Evolutionary conservation across 1,140 invertebrate species (phyloP).

Genomic region (Apis cerana): DNA sequence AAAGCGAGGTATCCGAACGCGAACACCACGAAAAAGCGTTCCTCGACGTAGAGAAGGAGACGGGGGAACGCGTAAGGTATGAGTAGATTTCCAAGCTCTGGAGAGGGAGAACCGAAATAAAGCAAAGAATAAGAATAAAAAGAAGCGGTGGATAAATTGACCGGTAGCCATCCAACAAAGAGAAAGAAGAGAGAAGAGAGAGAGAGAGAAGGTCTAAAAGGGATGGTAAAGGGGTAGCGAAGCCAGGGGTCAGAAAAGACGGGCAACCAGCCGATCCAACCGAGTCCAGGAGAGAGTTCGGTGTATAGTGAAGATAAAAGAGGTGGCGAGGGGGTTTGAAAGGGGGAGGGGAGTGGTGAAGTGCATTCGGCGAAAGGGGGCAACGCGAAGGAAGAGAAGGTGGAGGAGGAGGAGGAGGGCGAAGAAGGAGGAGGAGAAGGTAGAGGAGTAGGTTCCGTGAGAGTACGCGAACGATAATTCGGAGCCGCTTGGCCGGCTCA

Average conservation of each 20-base stretch:
- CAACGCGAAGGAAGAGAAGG: not conserved
- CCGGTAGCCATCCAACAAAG: conserved; percentile 48
- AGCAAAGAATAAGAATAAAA: conserved; percentile 34
- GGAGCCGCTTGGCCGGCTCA: conserved; percentile 76
- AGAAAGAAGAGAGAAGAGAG: no score
- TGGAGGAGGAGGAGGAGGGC: not conserved
- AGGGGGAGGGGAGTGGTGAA: not conserved
- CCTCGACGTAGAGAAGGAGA: not conserved
- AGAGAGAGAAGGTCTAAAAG: conserved; percentile 8
- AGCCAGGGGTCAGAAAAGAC: conserved; percentile 15
- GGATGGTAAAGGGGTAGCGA: conserved; percentile 5
- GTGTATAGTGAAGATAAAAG: not conserved
- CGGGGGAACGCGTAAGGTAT: conserved; percentile 18
- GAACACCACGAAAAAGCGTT: conserved; percentile 29
- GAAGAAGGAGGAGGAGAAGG: conserved; percentile 14
- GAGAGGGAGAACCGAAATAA: conserved; percentile 41
- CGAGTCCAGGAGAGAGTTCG: not conserved
- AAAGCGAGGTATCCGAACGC: conserved; percentile 18
- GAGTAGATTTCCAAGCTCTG: conserved; percentile 48
- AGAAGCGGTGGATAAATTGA: conserved; percentile 63
- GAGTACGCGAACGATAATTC: conserved; percentile 79
- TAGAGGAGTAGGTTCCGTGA: conserved; percentile 68
- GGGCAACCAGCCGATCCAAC: not conserved
- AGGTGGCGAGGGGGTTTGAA: not conserved
- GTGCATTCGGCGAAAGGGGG: conserved; percentile 42